phyloP scores from a whole-genome alignment of 2,113 vertebrate genomes.

The Nymphicus hollandicus region DNA sequence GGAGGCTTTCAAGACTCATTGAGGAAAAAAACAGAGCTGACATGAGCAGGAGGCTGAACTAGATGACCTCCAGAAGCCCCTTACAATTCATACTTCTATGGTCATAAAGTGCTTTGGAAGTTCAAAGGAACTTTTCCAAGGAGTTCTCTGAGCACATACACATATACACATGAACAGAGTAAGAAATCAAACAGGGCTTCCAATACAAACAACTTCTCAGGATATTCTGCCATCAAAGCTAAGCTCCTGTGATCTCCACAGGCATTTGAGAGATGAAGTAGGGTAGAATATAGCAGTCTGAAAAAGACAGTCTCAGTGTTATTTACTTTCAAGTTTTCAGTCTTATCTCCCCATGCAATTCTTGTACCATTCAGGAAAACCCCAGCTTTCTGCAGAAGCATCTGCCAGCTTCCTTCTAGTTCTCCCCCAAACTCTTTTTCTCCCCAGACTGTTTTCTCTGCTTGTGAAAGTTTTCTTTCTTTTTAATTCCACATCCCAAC shows the following conservation, averaged over 20 bases:
- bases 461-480: neutral
- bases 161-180: neutral
- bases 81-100: neutral
- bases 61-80: neutral
- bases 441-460: neutral
- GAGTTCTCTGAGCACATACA: neutral
- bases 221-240: neutral
- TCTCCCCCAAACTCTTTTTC: neutral
- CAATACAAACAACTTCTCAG: neutral
- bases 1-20: neutral
- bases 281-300: neutral
- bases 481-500: neutral
- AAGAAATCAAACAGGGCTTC: slow-evolving; percentile 16
- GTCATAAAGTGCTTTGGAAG: neutral
- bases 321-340: neutral
- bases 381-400: neutral
- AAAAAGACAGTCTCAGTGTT: neutral
- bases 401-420: neutral
- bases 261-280: neutral
- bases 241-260: neutral
- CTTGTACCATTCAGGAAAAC: neutral
- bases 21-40: neutral
- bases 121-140: slow-evolving; percentile 15
- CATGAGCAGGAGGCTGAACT: neutral
- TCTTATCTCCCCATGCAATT: neutral